phyloP scores from a whole-genome alignment of 2,797 vertebrate genomes.

The Tragelaphus oryx region DNA sequence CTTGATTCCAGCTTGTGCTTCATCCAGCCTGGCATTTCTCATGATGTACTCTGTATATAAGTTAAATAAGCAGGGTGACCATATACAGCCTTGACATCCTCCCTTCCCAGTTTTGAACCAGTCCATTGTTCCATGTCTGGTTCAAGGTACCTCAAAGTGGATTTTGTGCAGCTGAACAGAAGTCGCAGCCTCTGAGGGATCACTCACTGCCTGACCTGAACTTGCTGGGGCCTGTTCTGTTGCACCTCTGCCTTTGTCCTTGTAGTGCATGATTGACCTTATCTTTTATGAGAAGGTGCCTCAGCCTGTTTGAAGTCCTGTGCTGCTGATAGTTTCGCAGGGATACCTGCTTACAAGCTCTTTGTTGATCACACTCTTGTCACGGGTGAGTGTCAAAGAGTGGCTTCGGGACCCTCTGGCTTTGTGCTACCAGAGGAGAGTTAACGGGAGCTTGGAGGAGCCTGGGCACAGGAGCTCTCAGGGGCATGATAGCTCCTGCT shows the following conservation, averaged over 20 bases:
- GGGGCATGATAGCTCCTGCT: background rate
- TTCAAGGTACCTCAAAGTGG: background rate
- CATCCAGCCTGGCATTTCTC: background rate
- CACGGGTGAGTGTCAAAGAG: background rate
- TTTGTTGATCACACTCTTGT: background rate
- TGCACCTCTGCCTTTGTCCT: background rate
- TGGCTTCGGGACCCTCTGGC: background rate
- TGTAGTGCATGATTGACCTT: background rate
- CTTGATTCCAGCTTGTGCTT: background rate
- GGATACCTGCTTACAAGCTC: background rate
- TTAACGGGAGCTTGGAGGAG: background rate
- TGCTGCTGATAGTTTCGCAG: background rate
- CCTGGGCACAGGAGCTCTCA: background rate
- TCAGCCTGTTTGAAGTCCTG: background rate
- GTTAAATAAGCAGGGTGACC: background rate
- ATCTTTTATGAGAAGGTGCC: background rate
- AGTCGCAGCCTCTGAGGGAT: background rate
- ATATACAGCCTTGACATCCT: background rate
- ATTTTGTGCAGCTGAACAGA: background rate
- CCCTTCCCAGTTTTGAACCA: background rate
- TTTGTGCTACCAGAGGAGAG: background rate
- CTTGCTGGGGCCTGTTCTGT: background rate
- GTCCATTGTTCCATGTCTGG: background rate
- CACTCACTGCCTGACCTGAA: rapidly evolving
- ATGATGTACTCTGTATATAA: background rate